Conservation (phyloP, 2,888 invertebrate species). For the Agrypnus murinus region DNA sequence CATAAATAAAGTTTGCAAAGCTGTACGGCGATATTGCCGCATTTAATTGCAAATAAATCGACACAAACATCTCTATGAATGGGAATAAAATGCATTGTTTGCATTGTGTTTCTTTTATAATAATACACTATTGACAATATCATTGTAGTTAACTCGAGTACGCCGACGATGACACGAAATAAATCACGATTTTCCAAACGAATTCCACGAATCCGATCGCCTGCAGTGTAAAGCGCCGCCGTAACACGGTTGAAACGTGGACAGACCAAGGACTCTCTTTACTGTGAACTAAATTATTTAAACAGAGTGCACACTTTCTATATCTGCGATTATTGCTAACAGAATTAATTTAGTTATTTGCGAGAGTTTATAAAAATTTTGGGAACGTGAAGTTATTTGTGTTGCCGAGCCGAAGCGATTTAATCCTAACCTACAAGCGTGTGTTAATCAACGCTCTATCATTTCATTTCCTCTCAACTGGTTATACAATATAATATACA, state of each 20-base stretch:
- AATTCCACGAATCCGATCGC: constrained; percentile 54
- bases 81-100: constrained; percentile 14
- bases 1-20: background rate
- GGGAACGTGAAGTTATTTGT: too few species aligned
- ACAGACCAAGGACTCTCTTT: constrained; percentile 40
- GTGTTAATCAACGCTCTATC: too few species aligned
- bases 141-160: constrained; percentile 40
- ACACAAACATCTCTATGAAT: constrained; percentile 35
- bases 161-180: constrained; percentile 51
- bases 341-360: too few species aligned
- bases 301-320: constrained; percentile 14
- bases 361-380: too few species aligned
- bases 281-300: constrained; percentile 3
- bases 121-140: constrained; percentile 48
- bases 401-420: too few species aligned
- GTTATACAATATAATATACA: too few species aligned
- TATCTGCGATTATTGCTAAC: constrained; percentile 2
- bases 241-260: constrained; percentile 35
- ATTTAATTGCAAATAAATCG: constrained; percentile 37
- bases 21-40: background rate
- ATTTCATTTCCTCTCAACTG: too few species aligned
- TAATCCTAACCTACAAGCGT: too few species aligned
- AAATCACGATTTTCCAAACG: constrained; percentile 55
- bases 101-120: constrained; percentile 34
- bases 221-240: constrained; percentile 45